Conservation (phyloP, 2,797 vertebrate species). For the Sphenodon punctatus region DNA sequence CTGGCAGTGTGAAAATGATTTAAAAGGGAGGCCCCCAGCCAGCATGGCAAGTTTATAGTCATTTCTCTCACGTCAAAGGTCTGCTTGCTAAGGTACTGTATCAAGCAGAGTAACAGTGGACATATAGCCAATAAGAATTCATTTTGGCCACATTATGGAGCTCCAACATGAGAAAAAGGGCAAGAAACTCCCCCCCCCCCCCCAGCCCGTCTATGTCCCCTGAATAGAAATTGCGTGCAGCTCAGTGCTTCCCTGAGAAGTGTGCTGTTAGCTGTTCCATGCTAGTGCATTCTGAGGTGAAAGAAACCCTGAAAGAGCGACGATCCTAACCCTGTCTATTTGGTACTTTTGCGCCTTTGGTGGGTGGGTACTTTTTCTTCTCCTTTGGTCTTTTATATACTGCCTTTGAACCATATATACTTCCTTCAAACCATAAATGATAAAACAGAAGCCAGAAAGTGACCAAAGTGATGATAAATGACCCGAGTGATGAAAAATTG, state of each 20-base stretch:
- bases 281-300: fast-evolving
- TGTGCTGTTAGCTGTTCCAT: neutral
- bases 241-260: fast-evolving
- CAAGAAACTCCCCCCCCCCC: neutral
- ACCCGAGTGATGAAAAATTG: too few species aligned
- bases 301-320: neutral
- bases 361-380: too few species aligned
- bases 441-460: too few species aligned
- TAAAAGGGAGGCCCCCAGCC: too few species aligned
- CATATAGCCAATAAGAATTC: neutral
- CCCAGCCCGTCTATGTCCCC: fast-evolving
- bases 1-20: too few species aligned
- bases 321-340: neutral
- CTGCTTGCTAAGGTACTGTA: neutral
- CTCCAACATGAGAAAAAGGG: neutral
- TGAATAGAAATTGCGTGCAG: fast-evolving
- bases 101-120: neutral
- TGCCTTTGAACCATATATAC: too few species aligned
- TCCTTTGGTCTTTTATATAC: too few species aligned
- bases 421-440: too few species aligned
- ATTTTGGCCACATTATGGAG: neutral
- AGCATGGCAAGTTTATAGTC: too few species aligned
- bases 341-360: too few species aligned
- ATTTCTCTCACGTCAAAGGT: fast-evolving
- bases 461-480: too few species aligned